Evolutionary conservation across 2,113 vertebrate species (phyloP), one percentile per base, ranked within the genome.

Genomic region (Progne subis): DNA sequence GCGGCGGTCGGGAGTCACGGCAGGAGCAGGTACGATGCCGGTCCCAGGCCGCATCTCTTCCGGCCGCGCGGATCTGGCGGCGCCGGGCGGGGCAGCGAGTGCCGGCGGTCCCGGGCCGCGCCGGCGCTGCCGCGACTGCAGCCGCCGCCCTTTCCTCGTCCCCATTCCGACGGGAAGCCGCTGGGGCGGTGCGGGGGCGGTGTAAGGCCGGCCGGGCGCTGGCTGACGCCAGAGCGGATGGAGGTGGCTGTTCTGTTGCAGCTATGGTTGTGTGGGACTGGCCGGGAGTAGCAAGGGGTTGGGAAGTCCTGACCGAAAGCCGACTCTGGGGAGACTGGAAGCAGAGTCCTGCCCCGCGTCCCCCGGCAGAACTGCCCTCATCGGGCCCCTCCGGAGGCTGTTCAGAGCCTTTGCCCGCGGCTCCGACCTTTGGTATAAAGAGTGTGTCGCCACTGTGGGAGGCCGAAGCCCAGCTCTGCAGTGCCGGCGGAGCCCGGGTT

Each of bases 401-500:
- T 19, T 17, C 14, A 7, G 19, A 29, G 29, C 17, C 14, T 72
- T 41, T 50, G 23, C 21, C 26, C n/a, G 1, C 11, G 18, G 15
- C 20, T 32, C 13, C 21, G 9, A 5, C 56, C 37, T 83, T 5
- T 11, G 57, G 52, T 43, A 21, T 20, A 3, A 3, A n/a, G 28
- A 0, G 49, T 37, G 12, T 6, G 18, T 31, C 19, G 7, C 16
- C 14, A 1, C 34, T 24, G 0, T 5, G 53, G 49, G 76, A 18
- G 56, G 2, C 32, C 2, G 37, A 9, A 15, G 49, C 17, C 2
- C 19, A 5, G 32, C 18, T 6, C 29, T 11, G 64, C 4, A 3
- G 39, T 6, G 21, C 39, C 41, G 1, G 29, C 37, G 31, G 21
- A 21, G 7, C 12, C 7, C 5, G 7, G 20, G 7, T 0, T 34